Percentiles rank a stretch among this genome's conserved stretches.
These are phyloP conservation scores for Recurvirostra avosetta DNA, from an alignment of 2,113 vertebrate genomes.

Conservation along the genomic window DNA sequence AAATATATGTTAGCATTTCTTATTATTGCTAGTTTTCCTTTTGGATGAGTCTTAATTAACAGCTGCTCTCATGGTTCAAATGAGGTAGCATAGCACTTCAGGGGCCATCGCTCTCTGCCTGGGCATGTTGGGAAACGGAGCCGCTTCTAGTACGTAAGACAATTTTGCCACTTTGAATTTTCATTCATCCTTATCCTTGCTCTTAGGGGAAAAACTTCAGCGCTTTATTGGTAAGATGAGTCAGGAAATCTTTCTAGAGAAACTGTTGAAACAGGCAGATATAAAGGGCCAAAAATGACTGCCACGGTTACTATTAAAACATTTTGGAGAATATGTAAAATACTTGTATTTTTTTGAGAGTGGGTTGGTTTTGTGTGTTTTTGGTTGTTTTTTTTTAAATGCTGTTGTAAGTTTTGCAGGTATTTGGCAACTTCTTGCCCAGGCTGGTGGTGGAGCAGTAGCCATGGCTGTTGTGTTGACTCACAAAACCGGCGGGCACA, in stretches of 20 bases:
- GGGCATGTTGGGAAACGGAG: background rate
- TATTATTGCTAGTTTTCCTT: background rate
- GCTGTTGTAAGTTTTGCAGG: background rate
- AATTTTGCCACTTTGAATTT: background rate
- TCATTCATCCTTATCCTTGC: background rate
- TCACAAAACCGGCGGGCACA: background rate
- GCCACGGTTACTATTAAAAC: rapidly evolving
- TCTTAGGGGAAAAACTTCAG: background rate
- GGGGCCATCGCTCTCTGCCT: conserved; percentile 8
- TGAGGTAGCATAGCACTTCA: background rate
- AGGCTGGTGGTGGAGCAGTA: background rate
- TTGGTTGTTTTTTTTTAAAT: background rate
- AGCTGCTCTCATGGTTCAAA: conserved; percentile 10
- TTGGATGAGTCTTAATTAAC: conserved; percentile 6
- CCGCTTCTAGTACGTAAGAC: background rate
- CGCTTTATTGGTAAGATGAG: background rate
- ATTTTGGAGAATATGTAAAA: background rate
- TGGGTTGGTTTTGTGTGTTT: no score
- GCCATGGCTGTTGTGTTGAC: background rate
- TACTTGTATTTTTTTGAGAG: background rate
- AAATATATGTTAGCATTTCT: conserved; percentile 53
- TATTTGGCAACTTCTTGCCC: background rate
- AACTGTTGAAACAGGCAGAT: background rate
- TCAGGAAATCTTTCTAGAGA: background rate
- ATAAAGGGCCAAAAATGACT: background rate